These are phyloP conservation scores for Micronycteris hirsuta DNA, from an alignment of 2,113 vertebrate genomes.

Conservation along the genomic window DNA sequence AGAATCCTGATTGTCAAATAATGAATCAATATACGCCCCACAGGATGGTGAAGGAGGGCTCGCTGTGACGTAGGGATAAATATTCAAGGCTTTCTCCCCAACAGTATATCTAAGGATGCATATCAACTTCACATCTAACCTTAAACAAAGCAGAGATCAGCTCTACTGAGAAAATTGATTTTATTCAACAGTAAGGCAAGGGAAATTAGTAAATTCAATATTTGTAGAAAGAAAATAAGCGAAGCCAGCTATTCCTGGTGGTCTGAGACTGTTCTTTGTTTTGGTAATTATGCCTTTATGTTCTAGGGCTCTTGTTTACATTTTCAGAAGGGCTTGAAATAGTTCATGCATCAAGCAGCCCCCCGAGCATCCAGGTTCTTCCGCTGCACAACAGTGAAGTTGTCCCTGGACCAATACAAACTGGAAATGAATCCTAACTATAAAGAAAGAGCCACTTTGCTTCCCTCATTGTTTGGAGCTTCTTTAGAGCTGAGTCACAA, in stretches of 20 bases:
- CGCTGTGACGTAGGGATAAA: constrained; percentile 77
- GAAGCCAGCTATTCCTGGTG: constrained; percentile 82
- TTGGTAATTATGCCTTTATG: constrained; percentile 85
- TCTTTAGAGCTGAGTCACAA: constrained; percentile 64
- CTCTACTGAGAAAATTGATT: constrained; percentile 86
- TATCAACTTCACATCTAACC: constrained; percentile 83
- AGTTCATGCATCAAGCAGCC: constrained; percentile 67
- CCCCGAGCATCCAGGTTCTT: constrained; percentile 68
- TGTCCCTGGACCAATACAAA: constrained; percentile 75
- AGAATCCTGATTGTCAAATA: constrained; percentile 78
- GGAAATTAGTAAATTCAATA: constrained; percentile 89
- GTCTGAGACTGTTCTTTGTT: constrained; percentile 85
- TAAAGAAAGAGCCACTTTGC: constrained; percentile 47
- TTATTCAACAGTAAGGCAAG: constrained; percentile 83
- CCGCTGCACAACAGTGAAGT: constrained; percentile 61
- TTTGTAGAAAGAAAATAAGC: constrained; percentile 86
- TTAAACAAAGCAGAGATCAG: constrained; percentile 85
- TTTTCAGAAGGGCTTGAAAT: constrained; percentile 77
- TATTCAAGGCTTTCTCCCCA: constrained; percentile 80
- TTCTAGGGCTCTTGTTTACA: constrained; percentile 80
- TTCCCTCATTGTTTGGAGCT: constrained; percentile 69
- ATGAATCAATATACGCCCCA: constrained; percentile 71
- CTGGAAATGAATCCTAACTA: constrained; percentile 75
- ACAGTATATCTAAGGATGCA: constrained; percentile 78
- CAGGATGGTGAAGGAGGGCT: constrained; percentile 58